Evolutionary conservation across 2,797 vertebrate genomes (phyloP).

Genomic region (Acrossocheilus fasciatus): DNA sequence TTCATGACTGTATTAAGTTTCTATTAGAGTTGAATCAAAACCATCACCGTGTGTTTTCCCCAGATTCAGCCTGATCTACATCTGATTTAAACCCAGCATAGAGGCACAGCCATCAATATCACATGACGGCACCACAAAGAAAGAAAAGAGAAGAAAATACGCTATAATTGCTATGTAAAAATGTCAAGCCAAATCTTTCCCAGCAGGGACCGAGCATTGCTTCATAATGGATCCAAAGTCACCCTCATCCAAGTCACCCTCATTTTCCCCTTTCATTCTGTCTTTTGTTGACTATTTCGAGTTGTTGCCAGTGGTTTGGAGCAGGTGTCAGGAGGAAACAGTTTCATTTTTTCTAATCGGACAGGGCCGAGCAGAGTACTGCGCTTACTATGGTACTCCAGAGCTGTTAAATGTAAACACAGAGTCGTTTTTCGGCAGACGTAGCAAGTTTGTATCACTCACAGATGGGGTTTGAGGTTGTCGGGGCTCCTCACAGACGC

Average conservation of each 20-base stretch:
- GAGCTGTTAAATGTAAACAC: slow-evolving; percentile 20
- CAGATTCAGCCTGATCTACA: slow-evolving; percentile 22
- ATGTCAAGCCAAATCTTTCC: slow-evolving; percentile 57
- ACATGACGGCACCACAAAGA: slow-evolving; percentile 22
- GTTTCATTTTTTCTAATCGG: slow-evolving; percentile 49
- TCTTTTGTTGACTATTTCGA: slow-evolving; percentile 35
- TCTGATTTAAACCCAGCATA: slow-evolving; percentile 30
- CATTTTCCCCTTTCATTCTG: slow-evolving; percentile 34
- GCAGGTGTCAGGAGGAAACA: slow-evolving; percentile 42
- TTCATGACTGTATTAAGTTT: slow-evolving; percentile 57
- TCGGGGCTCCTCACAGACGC: slow-evolving; percentile 19
- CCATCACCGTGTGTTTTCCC: slow-evolving; percentile 40
- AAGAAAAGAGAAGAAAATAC: slow-evolving; percentile 25
- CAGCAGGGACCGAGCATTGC: slow-evolving; percentile 50
- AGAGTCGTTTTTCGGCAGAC: neutral
- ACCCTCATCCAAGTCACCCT: slow-evolving; percentile 46
- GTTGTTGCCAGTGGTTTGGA: slow-evolving; percentile 44
- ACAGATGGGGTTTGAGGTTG: slow-evolving; percentile 10
- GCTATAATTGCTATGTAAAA: slow-evolving; percentile 58
- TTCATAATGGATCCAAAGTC: slow-evolving; percentile 52
- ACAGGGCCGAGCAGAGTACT: slow-evolving; percentile 39
- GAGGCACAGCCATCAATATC: slow-evolving; percentile 42
- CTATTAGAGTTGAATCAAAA: slow-evolving; percentile 59
- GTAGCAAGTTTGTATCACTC: neutral
- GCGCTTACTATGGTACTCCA: slow-evolving; percentile 25